Percentiles rank a stretch among this genome's conserved stretches.
Conservation (phyloP, 1,140 invertebrate genomes). For the Drosophila albomicans region DNA sequence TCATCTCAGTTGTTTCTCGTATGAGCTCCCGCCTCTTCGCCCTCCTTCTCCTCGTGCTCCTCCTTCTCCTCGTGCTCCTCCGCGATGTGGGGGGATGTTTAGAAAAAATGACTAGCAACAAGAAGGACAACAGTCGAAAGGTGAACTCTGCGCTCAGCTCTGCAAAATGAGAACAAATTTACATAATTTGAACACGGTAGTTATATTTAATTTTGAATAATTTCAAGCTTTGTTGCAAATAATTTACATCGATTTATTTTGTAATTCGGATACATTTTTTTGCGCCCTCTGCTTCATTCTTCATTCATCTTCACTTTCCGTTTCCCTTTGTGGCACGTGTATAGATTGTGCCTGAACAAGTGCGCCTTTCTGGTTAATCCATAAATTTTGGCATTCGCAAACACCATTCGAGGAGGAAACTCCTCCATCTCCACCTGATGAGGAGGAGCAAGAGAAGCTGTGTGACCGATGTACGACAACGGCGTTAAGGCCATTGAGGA, state of each 20-base stretch:
- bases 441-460: neutral
- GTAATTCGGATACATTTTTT: slow-evolving; percentile 43
- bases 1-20: slow-evolving; percentile 4
- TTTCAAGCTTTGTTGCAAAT: slow-evolving; percentile 63
- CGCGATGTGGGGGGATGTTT: slow-evolving; percentile 33
- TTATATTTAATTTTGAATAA: slow-evolving; percentile 69
- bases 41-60: neutral
- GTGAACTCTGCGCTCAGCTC: slow-evolving; percentile 28
- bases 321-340: neutral
- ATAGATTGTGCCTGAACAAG: neutral
- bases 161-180: slow-evolving; percentile 50
- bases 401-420: neutral
- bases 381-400: slow-evolving; percentile 42
- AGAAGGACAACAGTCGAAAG: slow-evolving; percentile 41
- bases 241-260: slow-evolving; percentile 66
- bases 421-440: neutral
- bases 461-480: slow-evolving; percentile 45
- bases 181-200: slow-evolving; percentile 58
- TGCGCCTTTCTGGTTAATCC: slow-evolving; percentile 44
- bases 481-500: slow-evolving; percentile 50
- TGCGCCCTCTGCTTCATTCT: neutral
- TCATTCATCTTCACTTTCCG: neutral
- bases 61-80: neutral
- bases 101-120: slow-evolving; percentile 46
- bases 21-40: neutral